Evolutionary conservation across 1,140 invertebrate species (phyloP).

Genomic region (Heliconius hermathena): DNA sequence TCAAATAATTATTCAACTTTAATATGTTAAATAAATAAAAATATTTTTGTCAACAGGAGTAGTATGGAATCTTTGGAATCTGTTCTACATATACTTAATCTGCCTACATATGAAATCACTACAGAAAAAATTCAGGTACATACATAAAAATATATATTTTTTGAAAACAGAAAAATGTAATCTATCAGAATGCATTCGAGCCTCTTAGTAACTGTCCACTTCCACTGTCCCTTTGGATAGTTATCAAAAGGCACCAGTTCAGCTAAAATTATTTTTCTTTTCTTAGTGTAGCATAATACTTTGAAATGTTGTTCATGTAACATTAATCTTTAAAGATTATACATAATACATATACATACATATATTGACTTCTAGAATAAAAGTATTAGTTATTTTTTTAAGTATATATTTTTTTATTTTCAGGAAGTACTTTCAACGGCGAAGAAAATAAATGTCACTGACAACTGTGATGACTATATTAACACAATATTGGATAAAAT

Average conservation of each 20-base stretch:
- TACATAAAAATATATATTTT: background rate
- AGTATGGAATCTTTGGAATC: slow-evolving; percentile 42
- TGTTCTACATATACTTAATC: slow-evolving; percentile 41
- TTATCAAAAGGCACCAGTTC: no score
- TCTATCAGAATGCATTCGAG: no score
- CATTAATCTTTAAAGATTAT: no score
- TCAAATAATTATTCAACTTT: background rate
- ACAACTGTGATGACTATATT: slow-evolving; percentile 40
- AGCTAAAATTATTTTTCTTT: no score
- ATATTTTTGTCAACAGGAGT: slow-evolving; percentile 32
- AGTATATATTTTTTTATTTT: slow-evolving; percentile 38
- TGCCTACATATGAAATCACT: slow-evolving; percentile 44
- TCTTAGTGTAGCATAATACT: no score
- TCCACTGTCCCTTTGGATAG: no score
- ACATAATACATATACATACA: no score
- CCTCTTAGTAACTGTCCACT: no score
- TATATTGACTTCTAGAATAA: no score
- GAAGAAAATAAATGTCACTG: slow-evolving; percentile 39
- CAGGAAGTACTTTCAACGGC: slow-evolving; percentile 56
- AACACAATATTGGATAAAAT: slow-evolving; percentile 46
- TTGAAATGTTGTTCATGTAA: no score
- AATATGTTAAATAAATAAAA: background rate
- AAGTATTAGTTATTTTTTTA: background rate
- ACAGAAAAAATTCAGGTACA: slow-evolving; percentile 51
- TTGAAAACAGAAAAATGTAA: no score